phyloP scores from a whole-genome alignment of 2,113 vertebrate genomes.

The Dipodomys merriami region DNA sequence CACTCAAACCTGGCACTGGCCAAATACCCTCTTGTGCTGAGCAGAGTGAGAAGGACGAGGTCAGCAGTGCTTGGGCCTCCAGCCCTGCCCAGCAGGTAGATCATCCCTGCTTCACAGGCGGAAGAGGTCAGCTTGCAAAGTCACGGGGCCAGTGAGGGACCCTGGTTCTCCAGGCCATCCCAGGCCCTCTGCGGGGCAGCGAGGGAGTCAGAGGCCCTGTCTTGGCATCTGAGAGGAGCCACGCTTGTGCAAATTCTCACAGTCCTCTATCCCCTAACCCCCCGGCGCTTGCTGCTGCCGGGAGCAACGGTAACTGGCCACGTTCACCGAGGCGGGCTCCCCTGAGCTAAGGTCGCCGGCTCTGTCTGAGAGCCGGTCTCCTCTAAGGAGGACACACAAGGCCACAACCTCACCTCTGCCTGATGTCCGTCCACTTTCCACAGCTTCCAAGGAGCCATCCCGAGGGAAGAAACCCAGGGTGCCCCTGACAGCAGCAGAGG shows the following conservation, averaged over 20 bases:
- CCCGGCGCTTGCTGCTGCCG: neutral
- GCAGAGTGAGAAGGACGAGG: too few relatives aligned
- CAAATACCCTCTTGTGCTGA: fast-evolving
- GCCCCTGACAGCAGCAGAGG: neutral
- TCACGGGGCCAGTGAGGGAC: neutral
- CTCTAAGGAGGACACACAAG: neutral
- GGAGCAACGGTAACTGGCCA: neutral
- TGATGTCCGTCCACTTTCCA: neutral
- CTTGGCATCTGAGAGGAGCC: neutral
- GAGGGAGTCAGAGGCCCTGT: neutral
- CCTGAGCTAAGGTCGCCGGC: neutral
- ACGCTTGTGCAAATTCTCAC: neutral
- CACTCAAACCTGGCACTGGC: neutral
- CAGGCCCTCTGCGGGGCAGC: too few relatives aligned
- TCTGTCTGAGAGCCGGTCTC: neutral
- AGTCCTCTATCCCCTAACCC: neutral
- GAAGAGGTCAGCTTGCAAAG: neutral
- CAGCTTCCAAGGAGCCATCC: conserved; percentile 82
- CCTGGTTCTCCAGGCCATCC: too few relatives aligned
- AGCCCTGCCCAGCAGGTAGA: neutral
- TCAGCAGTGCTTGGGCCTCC: neutral
- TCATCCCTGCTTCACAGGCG: neutral
- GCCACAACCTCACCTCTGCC: fast-evolving
- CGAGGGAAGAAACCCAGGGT: conserved; percentile 74
- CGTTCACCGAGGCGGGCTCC: neutral